Evolutionary conservation across 2,797 vertebrate genomes (phyloP), one percentile per base, ranked within the genome.

Genomic region (Epinephelus coioides): DNA sequence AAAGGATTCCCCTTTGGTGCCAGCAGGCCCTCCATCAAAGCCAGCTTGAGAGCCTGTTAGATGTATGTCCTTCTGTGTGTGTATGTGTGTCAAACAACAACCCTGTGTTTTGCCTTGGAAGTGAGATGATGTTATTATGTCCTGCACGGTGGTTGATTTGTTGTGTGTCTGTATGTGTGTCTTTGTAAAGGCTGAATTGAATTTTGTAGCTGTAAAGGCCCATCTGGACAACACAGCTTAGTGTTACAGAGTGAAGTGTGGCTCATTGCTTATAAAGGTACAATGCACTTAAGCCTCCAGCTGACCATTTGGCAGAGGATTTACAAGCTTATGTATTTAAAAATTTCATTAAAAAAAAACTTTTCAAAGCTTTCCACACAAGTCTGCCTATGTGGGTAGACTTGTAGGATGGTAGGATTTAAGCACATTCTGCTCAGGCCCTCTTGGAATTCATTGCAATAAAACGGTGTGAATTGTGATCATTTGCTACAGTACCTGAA

Each of bases 1-100:
- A 81, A 83, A 89, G 83, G 83, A 87, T 86, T 90, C 82, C 70
- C 77, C 73, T 82, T 76, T 69, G 82, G 75, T 85, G 76, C 82
- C 86, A 83, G 64, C 84, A 79, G 70, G 59, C 69, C 78, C 55
- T 68, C 53, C 79, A 88, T 89, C 81, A 85, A 82, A 87, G 78
- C 69, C 11, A 12, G 63, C 56, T 46, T 60, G 54, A 76, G 71
- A 85, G 81, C 34, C 51, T 73, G 67, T 63, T 53, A 44, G 68
- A 38, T 21, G 43, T 56, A 21, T 40, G 64, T 46, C 15, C 46
- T 69, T 55, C 21, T 70, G 78, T 73, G 54, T 38, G 78, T 77
- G 55, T 82, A 53, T 57, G 69, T 67, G 50, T 46, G 40, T 73
- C 40, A 70, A 50, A 85, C 53, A 87, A 63, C 25, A 76, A 66